Evolutionary conservation across 2,888 invertebrate genomes (phyloP).

Genomic region (Nephrotoma guestfalica): DNA sequence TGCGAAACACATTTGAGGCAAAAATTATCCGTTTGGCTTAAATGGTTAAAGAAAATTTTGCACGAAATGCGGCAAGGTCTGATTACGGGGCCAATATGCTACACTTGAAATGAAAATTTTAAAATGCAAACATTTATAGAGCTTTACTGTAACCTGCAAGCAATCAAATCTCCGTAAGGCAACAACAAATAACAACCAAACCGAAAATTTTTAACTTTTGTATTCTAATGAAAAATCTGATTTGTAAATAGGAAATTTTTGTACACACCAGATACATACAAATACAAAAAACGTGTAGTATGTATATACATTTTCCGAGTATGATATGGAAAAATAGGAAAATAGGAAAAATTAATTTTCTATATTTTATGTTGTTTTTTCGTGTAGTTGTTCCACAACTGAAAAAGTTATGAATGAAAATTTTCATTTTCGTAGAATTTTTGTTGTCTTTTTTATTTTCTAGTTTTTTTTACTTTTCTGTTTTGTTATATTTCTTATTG

Average conservation of each 20-base stretch:
- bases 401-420: background rate
- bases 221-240: background rate
- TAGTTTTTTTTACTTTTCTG: background rate
- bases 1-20: too few species aligned
- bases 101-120: too few species aligned
- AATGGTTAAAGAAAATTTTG: too few species aligned
- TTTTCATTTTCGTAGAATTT: background rate
- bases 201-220: background rate
- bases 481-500: background rate
- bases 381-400: background rate
- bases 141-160: too few species aligned
- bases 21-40: too few species aligned
- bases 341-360: background rate
- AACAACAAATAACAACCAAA: background rate
- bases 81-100: too few species aligned
- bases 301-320: background rate
- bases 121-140: too few species aligned
- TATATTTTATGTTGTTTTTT: background rate
- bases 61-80: too few species aligned
- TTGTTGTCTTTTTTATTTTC: background rate
- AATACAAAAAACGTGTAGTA: background rate
- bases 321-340: background rate
- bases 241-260: background rate
- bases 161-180: background rate
- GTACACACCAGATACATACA: background rate